Percentiles rank a stretch among this genome's conserved stretches.
phyloP scores from a whole-genome alignment of 2,113 vertebrate species.

The Erinaceus europaeus region DNA sequence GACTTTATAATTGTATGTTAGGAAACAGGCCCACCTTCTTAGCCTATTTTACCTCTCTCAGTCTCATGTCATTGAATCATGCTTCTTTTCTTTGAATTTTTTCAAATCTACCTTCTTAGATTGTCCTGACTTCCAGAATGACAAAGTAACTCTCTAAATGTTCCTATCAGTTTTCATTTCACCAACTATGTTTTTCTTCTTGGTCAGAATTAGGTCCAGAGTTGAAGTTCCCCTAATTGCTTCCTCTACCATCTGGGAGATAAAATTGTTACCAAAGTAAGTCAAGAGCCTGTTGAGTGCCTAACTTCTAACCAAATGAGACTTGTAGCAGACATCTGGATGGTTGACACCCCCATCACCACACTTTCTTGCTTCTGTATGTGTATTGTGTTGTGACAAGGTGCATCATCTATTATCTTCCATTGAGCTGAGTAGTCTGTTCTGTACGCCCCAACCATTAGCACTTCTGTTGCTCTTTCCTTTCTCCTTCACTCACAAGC shows the following conservation, averaged over 20 bases:
- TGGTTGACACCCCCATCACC: slow-evolving; percentile 63
- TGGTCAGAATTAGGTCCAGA: slow-evolving; percentile 78
- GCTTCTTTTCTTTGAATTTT: slow-evolving; percentile 65
- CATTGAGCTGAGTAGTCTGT: slow-evolving; percentile 63
- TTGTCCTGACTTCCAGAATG: slow-evolving; percentile 36
- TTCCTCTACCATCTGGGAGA: slow-evolving; percentile 78
- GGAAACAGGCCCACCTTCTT: slow-evolving; percentile 33
- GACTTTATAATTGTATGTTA: neutral
- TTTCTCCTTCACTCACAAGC: slow-evolving; percentile 57
- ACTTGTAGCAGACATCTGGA: slow-evolving; percentile 58
- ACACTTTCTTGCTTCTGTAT: slow-evolving; percentile 71
- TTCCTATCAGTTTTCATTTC: slow-evolving; percentile 74
- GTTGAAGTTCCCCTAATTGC: slow-evolving; percentile 79
- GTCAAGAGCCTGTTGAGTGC: slow-evolving; percentile 64
- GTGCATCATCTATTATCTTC: slow-evolving; percentile 64
- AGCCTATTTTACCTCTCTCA: slow-evolving; percentile 24
- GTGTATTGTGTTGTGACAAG: slow-evolving; percentile 72
- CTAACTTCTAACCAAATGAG: slow-evolving; percentile 67
- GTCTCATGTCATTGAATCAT: slow-evolving; percentile 56
- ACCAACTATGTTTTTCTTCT: slow-evolving; percentile 79
- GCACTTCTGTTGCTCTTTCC: slow-evolving; percentile 59
- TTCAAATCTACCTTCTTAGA: slow-evolving; percentile 50
- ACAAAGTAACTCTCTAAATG: slow-evolving; percentile 67
- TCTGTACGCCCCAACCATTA: slow-evolving; percentile 58
- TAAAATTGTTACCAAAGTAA: slow-evolving; percentile 78